Percentiles rank a stretch among this genome's conserved stretches.
These are phyloP conservation scores for Pachypanchax playfairii DNA, from an alignment of 2,113 vertebrate genomes.

Conservation along the genomic window DNA sequence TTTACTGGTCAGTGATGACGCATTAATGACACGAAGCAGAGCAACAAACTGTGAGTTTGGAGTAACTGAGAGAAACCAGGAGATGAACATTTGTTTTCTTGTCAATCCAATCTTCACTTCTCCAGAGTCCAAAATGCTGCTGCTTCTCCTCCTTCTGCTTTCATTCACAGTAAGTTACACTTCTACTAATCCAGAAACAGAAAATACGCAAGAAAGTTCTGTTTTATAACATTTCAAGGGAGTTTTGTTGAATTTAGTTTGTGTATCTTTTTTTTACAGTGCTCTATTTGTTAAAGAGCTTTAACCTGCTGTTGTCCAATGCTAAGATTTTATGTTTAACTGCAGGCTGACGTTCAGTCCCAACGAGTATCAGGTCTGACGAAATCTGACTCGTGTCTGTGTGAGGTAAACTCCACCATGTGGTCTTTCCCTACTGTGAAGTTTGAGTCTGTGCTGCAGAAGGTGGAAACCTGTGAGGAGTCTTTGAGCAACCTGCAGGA, in stretches of 20 bases:
- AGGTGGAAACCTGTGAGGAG: constrained; percentile 54
- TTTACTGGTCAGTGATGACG: neutral
- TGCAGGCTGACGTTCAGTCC: constrained; percentile 39
- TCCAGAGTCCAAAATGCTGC: constrained; percentile 46
- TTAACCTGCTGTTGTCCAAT: neutral
- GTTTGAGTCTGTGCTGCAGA: constrained; percentile 48
- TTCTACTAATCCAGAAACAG: neutral
- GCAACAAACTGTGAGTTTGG: neutral
- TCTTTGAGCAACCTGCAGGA: constrained; percentile 40
- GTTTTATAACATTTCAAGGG: neutral
- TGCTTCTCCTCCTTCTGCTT: constrained; percentile 50
- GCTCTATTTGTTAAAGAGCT: neutral
- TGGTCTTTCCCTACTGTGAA: constrained; percentile 69
- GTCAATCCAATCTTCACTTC: neutral
- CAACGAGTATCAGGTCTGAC: constrained; percentile 45
- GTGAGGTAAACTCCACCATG: constrained; percentile 51
- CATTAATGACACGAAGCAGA: neutral
- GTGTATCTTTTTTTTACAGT: neutral
- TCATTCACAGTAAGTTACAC: constrained; percentile 57
- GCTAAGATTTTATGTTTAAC: constrained; percentile 2
- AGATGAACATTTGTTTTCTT: neutral
- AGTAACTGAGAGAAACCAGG: neutral
- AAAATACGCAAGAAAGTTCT: neutral
- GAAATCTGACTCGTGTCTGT: constrained; percentile 44
- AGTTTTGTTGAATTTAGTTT: neutral